Evolutionary conservation across 2,797 vertebrate genomes (phyloP), one percentile per base, ranked within the genome.

Genomic region (Chelidonichthys spinosus): DNA sequence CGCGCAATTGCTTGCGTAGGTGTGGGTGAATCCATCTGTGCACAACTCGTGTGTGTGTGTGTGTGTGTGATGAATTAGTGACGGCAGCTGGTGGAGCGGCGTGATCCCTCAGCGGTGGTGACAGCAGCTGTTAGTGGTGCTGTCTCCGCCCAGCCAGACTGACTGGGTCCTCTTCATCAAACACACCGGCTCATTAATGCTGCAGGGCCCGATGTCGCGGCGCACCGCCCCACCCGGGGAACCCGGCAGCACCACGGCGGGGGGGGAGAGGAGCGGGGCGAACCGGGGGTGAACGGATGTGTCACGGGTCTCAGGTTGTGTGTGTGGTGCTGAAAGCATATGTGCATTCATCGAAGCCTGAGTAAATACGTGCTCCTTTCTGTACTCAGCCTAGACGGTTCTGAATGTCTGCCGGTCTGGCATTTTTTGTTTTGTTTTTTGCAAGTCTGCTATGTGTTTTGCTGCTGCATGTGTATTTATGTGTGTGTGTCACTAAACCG

Each of bases 111-210:
- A 93, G 89, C 79, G 63, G 85, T 86, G 89, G 92, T 90, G 92
- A 94, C 93, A 93, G 92, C 92, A 93, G 90, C 93, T 92, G 93
- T 92, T 93, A 92, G 87, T 78, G 85, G 84, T 65, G 88, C 85
- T 61, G 90, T 92, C 91, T 90, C 90, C 92, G 68, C 91, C 92
- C 91, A 87, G 85, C 88, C 89, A 90, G 90, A 87, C 92, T 85
- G 88, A 87, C 90, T 85, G 75, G 83, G 85, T 86, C 77, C 89
- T 92, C 89, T 90, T 93, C 91, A 93, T 93, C 92, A 93, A 92
- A 93, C 90, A 81, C 87, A 79, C 77, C 70, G 78, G 82, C 90
- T 93, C 91, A 92, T 94, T 92, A 92, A 91, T 85, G 90, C 88
- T 88, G 91, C 87, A 83, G 90, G 88, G 76, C 78, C 78, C 56